Evolutionary conservation across 1,140 invertebrate genomes (phyloP).

Genomic region (Sinella curviseta): DNA sequence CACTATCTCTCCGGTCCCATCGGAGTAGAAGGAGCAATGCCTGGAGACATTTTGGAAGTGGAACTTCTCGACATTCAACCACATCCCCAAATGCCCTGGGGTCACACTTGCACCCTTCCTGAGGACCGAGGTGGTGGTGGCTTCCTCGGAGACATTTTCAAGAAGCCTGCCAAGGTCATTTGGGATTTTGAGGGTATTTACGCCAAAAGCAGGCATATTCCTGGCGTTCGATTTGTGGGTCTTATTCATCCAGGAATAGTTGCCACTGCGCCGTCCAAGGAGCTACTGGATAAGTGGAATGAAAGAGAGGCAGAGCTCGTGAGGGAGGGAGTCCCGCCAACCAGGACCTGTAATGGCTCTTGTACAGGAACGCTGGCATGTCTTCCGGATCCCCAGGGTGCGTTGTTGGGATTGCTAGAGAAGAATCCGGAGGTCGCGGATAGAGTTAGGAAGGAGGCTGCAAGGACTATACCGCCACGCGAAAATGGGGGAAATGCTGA

Average conservation of each 20-base stretch:
- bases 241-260: slow-evolving; percentile 44
- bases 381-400: not conserved
- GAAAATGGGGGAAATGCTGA: slow-evolving; percentile 23
- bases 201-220: slow-evolving; percentile 10
- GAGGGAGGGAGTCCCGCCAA: not conserved
- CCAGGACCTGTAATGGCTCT: not conserved
- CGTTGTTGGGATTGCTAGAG: not conserved
- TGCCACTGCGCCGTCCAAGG: slow-evolving; percentile 35
- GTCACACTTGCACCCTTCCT: slow-evolving; percentile 33
- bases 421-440: slow-evolving; percentile 16
- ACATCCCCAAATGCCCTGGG: slow-evolving; percentile 35
- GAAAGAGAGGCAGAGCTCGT: slow-evolving; percentile 34
- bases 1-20: slow-evolving; percentile 30
- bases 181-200: slow-evolving; percentile 29
- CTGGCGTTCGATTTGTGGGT: slow-evolving; percentile 10
- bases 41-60: slow-evolving; percentile 21
- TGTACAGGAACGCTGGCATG: no score
- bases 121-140: slow-evolving; percentile 32
- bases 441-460: slow-evolving; percentile 3
- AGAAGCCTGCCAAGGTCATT: not conserved
- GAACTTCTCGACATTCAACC: slow-evolving; percentile 32
- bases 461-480: not conserved
- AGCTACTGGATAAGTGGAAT: slow-evolving; percentile 39
- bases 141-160: slow-evolving; percentile 28
- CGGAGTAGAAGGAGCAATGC: not conserved